Evolutionary conservation across 2,797 vertebrate species (phyloP).

Genomic region (Chiloscyllium punctatum): DNA sequence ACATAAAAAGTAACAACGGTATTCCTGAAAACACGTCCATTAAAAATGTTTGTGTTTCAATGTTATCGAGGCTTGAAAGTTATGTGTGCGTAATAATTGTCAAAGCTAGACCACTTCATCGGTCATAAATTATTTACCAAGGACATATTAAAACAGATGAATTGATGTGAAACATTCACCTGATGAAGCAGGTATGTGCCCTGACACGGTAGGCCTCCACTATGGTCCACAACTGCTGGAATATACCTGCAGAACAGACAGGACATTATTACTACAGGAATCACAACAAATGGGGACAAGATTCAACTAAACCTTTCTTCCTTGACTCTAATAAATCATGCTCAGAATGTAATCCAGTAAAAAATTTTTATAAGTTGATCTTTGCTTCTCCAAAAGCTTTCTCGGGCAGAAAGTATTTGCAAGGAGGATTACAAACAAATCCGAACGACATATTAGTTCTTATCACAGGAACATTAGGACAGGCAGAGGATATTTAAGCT

Average conservation of each 20-base stretch:
- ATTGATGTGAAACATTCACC: constrained; percentile 55
- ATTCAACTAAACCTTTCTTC: not conserved
- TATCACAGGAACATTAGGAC: not conserved
- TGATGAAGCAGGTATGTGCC: constrained; percentile 96
- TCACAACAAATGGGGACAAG: not conserved
- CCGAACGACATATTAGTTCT: not conserved
- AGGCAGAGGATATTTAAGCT: no score
- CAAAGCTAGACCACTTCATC: not conserved
- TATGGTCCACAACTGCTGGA: constrained; percentile 94
- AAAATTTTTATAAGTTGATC: not conserved
- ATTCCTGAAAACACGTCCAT: not conserved
- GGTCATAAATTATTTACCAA: not conserved
- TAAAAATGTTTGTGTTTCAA: not conserved
- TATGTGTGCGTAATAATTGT: not conserved
- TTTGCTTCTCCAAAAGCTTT: not conserved
- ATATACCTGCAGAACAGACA: constrained; percentile 72
- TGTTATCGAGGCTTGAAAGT: not conserved
- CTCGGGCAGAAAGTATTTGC: not conserved
- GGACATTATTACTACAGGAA: not conserved
- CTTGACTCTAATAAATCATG: not conserved
- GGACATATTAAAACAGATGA: not conserved
- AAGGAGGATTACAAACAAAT: no score
- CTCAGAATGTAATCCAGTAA: not conserved
- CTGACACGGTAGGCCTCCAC: constrained; percentile 81
- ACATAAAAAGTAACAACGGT: not conserved